Percentiles rank a stretch among this genome's conserved stretches.
phyloP scores from a whole-genome alignment of 2,113 vertebrate species.

The Ailuropoda melanoleuca region DNA sequence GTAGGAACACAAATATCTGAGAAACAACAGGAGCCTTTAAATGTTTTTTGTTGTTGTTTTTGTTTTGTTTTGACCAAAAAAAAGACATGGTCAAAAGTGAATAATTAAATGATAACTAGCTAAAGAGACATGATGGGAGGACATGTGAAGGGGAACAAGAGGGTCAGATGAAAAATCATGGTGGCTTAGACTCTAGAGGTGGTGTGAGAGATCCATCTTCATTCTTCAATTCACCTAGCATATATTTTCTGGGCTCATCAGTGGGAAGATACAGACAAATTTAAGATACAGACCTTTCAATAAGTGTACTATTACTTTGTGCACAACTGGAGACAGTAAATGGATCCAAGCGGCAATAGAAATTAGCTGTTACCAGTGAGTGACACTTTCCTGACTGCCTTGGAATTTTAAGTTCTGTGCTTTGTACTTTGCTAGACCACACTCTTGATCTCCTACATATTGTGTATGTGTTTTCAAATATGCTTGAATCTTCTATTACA shows the following conservation, averaged over 20 bases:
- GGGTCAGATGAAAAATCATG: no score
- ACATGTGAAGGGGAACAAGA: background rate
- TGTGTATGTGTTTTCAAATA: background rate
- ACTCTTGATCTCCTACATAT: background rate
- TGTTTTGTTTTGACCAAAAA: background rate
- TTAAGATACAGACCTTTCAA: background rate
- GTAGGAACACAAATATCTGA: background rate
- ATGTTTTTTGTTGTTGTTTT: background rate
- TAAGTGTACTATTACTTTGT: background rate
- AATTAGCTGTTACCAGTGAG: background rate
- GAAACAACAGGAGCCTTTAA: background rate
- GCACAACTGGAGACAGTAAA: background rate
- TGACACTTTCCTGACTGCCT: background rate
- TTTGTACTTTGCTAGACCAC: background rate
- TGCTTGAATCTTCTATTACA: background rate
- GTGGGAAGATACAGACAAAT: background rate
- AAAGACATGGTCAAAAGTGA: background rate
- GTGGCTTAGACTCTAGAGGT: background rate
- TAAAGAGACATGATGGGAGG: fast-evolving
- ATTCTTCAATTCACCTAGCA: background rate
- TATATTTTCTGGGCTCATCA: background rate
- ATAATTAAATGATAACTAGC: background rate
- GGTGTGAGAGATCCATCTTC: background rate
- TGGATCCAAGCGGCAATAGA: background rate
- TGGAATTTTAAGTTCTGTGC: background rate